Conservation (phyloP, 2,797 vertebrate species). For the Onychomys torridus region DNA sequence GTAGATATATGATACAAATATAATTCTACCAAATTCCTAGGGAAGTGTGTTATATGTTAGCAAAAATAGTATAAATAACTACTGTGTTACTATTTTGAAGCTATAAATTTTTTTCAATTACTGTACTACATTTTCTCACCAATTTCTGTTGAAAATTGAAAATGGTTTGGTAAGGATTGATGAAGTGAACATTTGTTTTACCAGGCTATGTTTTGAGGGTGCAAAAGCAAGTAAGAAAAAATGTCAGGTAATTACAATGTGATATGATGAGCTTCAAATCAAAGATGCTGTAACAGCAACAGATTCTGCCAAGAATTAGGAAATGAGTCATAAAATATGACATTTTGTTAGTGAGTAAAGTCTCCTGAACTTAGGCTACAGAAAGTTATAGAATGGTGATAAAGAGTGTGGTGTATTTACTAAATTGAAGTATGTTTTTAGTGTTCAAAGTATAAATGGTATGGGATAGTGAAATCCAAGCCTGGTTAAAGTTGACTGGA, state of each 20-base stretch:
- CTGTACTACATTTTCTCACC: constrained; percentile 24
- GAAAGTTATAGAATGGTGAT: not conserved
- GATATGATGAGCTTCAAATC: constrained; percentile 9
- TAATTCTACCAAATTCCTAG: constrained; percentile 17
- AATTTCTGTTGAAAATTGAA: constrained; percentile 50
- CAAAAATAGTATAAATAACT: not conserved
- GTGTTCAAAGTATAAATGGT: not conserved
- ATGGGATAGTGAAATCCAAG: not conserved
- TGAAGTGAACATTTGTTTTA: not conserved
- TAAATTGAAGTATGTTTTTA: not conserved
- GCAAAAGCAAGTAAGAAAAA: constrained; percentile 26
- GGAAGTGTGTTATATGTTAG: not conserved
- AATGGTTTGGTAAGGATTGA: constrained; percentile 5
- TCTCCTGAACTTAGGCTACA: not conserved
- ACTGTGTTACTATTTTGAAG: constrained; percentile 22
- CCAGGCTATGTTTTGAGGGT: not conserved
- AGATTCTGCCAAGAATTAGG: not conserved
- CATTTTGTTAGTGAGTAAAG: not conserved
- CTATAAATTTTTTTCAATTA: constrained; percentile 29
- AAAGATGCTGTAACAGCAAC: not conserved
- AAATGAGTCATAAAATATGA: constrained; percentile 2
- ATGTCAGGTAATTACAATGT: constrained; percentile 25
- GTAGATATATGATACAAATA: not conserved
- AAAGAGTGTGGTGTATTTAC: not conserved
- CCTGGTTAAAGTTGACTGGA: not conserved